Conservation (phyloP, 2,797 vertebrate species). For the Eurystomus glaucurus region DNA sequence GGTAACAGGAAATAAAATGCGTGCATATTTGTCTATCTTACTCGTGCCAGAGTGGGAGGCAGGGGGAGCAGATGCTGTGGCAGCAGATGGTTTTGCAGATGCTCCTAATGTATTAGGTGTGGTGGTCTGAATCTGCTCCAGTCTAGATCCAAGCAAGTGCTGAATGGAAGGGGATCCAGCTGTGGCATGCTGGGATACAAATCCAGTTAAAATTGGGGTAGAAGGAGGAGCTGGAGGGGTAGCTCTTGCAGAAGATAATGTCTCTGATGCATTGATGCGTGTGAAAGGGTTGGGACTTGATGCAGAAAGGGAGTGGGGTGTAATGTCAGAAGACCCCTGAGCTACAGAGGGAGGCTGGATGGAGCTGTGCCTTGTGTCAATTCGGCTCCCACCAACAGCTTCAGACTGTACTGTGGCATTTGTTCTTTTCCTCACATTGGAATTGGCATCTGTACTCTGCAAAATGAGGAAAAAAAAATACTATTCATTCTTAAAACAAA, state of each 20-base stretch:
- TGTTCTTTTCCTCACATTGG: conserved; percentile 93
- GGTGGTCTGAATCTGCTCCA: conserved; percentile 91
- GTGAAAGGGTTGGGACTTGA: conserved; percentile 93
- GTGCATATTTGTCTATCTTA: conserved; percentile 99
- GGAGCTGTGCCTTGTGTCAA: conserved; percentile 86
- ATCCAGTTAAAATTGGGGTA: conserved; percentile 86
- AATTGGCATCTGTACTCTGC: conserved; percentile 91
- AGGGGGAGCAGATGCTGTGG: conserved; percentile 81
- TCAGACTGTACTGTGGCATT: conserved; percentile 89
- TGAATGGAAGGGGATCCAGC: conserved; percentile 85
- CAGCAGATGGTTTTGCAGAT: conserved; percentile 82
- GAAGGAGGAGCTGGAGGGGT: conserved; percentile 86
- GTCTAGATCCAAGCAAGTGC: conserved; percentile 89
- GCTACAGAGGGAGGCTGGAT: conserved; percentile 79
- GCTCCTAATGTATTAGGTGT: conserved; percentile 85
- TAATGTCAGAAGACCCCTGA: conserved; percentile 82
- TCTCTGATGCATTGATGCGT: conserved; percentile 86
- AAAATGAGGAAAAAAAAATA: conserved; percentile 59
- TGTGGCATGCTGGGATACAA: conserved; percentile 79
- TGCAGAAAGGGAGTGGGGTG: conserved; percentile 85
- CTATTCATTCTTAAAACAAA: conserved; percentile 9
- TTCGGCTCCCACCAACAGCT: conserved; percentile 82
- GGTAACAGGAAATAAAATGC: conserved; percentile 97
- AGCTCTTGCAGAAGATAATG: conserved; percentile 85
- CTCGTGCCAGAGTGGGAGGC: conserved; percentile 91